A percentile compares a stretch with the other conserved stretches of the same genome.
These are phyloP conservation scores for Gorsachius goisagi DNA, from an alignment of 2,113 vertebrate species.

Conservation along the genomic window DNA sequence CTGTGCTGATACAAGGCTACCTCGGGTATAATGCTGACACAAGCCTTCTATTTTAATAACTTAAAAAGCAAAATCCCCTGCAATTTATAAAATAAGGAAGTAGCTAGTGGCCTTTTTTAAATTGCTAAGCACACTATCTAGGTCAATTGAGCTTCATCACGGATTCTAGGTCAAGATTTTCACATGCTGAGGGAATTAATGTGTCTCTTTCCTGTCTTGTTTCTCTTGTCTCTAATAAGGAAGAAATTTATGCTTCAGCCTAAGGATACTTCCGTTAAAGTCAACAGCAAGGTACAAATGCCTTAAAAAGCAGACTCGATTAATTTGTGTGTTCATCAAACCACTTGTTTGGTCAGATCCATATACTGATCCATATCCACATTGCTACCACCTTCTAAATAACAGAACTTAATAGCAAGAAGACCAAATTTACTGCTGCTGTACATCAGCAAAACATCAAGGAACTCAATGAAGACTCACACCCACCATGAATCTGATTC, in stretches of 20 bases:
- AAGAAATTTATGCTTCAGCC: neutral
- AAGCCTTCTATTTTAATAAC: neutral
- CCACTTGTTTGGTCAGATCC: neutral
- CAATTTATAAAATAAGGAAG: neutral
- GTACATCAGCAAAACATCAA: neutral
- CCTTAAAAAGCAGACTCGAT: neutral
- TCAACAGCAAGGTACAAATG: neutral
- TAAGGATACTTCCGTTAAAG: neutral
- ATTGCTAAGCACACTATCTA: neutral
- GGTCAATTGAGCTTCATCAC: neutral
- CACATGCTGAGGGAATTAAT: slow-evolving; percentile 12
- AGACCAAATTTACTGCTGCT: neutral
- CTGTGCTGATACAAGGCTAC: neutral
- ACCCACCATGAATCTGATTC: neutral
- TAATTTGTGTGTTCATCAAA: neutral
- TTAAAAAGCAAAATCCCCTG: neutral
- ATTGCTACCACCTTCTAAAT: neutral
- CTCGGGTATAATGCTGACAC: neutral
- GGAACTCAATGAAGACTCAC: neutral
- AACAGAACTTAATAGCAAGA: neutral
- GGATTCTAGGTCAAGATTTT: slow-evolving; percentile 49
- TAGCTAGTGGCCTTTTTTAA: neutral
- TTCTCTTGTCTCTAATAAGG: neutral
- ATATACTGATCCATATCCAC: neutral
- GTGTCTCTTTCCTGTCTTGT: neutral